These are phyloP conservation scores for Lepidocyrtoides sp. DNA, from an alignment of 2,888 invertebrate species.

Conservation along the genomic window DNA sequence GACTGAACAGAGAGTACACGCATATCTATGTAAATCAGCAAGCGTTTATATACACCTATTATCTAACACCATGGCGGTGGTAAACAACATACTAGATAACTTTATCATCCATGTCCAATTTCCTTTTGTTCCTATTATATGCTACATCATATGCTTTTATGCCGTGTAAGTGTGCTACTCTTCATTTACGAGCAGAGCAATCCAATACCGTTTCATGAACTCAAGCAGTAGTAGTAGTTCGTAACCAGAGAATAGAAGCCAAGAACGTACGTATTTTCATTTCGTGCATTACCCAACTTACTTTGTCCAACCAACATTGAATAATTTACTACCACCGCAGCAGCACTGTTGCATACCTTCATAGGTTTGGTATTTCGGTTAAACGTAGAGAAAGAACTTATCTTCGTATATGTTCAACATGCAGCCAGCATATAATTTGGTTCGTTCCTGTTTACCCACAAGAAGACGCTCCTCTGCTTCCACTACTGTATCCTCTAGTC, in stretches of 20 bases:
- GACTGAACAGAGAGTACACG: too few relatives aligned
- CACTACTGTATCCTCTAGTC: background rate
- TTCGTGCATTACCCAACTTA: background rate
- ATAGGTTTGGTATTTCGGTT: background rate
- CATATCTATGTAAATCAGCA: background rate
- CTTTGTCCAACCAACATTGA: background rate
- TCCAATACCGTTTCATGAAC: background rate
- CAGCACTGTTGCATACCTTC: constrained; percentile 30
- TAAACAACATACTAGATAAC: background rate
- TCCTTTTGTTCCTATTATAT: background rate
- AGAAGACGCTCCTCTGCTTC: background rate
- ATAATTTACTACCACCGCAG: constrained; percentile 15
- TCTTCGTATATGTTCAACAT: too few relatives aligned
- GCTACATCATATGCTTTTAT: too few relatives aligned
- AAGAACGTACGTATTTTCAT: constrained; percentile 1
- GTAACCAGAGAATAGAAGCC: background rate
- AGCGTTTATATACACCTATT: constrained; percentile 5
- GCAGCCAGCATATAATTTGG: too few relatives aligned
- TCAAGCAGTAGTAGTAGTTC: background rate
- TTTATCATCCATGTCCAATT: constrained; percentile 25
- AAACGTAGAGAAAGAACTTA: background rate
- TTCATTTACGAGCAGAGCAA: too few relatives aligned
- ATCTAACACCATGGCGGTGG: background rate
- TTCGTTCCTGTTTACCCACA: background rate
- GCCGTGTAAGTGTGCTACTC: too few relatives aligned